Evolutionary conservation across 2,113 vertebrate genomes (phyloP).

Genomic region (Albula glossodonta): DNA sequence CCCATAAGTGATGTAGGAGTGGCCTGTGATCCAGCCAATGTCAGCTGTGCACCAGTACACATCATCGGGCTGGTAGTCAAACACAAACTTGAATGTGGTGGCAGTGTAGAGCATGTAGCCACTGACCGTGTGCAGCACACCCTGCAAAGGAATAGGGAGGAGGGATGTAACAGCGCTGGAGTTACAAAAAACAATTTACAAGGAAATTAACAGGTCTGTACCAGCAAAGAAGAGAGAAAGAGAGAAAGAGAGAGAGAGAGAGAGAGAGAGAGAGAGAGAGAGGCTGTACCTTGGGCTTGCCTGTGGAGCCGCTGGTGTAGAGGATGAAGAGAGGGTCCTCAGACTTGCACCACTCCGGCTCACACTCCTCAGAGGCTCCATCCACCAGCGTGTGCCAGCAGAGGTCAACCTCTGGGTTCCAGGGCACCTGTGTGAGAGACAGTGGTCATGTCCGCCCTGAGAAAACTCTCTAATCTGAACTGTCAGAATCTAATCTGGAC

Average conservation of each 20-base stretch:
- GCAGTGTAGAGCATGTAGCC: conserved; percentile 94
- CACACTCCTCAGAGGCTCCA: conserved; percentile 78
- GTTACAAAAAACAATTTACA: neutral
- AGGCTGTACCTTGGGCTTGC: conserved; percentile 86
- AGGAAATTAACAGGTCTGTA: neutral
- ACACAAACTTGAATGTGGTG: conserved; percentile 90
- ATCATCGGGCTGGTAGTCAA: conserved; percentile 87
- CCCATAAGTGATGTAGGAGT: conserved; percentile 94
- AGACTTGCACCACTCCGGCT: conserved; percentile 91
- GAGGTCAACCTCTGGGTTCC: conserved; percentile 81
- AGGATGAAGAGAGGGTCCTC: conserved; percentile 95
- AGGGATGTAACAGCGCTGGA: neutral
- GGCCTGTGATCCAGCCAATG: conserved; percentile 96
- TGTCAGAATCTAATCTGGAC: neutral
- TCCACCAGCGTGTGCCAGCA: conserved; percentile 89
- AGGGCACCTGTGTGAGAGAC: conserved; percentile 73
- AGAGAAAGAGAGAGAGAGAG: no score
- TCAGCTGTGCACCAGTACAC: conserved; percentile 98
- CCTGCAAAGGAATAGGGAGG: conserved; percentile 64
- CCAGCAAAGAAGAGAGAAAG: neutral
- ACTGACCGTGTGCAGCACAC: conserved; percentile 88
- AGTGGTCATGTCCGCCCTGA: neutral
- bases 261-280: neutral
- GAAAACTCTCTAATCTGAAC: neutral
- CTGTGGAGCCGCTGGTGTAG: conserved; percentile 95